phyloP scores from a whole-genome alignment of 2,888 invertebrate genomes.

The Ariolimax columbianus region DNA sequence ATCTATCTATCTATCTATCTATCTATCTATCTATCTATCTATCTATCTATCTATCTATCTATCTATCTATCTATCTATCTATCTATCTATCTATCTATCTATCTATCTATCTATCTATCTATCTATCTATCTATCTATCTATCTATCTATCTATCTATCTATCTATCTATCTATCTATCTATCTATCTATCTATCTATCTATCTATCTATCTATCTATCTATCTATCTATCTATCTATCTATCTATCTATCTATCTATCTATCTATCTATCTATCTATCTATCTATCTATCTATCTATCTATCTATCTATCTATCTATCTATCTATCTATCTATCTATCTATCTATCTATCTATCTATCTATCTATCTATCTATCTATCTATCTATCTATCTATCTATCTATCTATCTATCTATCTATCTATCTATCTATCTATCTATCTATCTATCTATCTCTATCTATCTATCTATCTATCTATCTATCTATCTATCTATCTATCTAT shows the following conservation, averaged over 20 bases:
- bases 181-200: background rate
- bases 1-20: background rate
- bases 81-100: background rate
- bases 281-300: background rate
- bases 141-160: background rate
- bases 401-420: slow-evolving; percentile 12
- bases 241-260: background rate
- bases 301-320: background rate
- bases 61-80: background rate
- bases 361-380: slow-evolving; percentile 29
- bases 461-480: slow-evolving; percentile 8
- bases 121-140: background rate
- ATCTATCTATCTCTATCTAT: background rate
- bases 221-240: background rate
- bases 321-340: slow-evolving; percentile 1
- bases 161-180: background rate
- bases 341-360: slow-evolving; percentile 8
- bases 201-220: background rate
- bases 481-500: slow-evolving; percentile 1
- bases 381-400: slow-evolving; percentile 29
- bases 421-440: background rate
- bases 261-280: background rate
- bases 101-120: background rate
- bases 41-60: slow-evolving; percentile 3
- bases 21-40: background rate